Percentiles rank a stretch among this genome's conserved stretches.
phyloP scores from a whole-genome alignment of 2,113 vertebrate genomes.

The Gnathonemus longibarbis region DNA sequence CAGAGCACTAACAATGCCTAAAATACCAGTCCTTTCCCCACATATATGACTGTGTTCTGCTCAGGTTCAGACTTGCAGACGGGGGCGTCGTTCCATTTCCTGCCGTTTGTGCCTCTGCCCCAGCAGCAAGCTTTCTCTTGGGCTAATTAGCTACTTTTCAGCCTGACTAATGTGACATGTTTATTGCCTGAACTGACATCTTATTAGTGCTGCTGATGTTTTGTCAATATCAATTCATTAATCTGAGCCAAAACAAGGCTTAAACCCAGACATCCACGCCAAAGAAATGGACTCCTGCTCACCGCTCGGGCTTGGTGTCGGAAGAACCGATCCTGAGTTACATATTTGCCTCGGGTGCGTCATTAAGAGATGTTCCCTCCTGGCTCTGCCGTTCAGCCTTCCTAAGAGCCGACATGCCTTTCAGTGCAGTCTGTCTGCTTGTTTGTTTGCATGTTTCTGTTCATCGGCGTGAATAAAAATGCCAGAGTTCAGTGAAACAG shows the following conservation, averaged over 20 bases:
- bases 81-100: background rate
- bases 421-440: background rate
- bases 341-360: conserved; percentile 30
- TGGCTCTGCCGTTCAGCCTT: background rate
- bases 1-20: background rate
- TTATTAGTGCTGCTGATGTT: conserved; percentile 90
- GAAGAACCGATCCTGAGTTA: conserved; percentile 15
- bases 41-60: background rate
- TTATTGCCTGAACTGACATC: conserved; percentile 94
- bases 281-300: conserved; percentile 62
- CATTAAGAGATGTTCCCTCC: conserved; percentile 18
- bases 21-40: background rate
- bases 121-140: conserved; percentile 55
- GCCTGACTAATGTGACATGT: conserved; percentile 83
- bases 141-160: conserved; percentile 74
- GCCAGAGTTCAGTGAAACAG: background rate
- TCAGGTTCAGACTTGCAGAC: no score
- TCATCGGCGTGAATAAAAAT: conserved; percentile 10
- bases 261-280: conserved; percentile 77
- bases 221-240: conserved; percentile 92
- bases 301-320: conserved; percentile 40
- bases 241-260: conserved; percentile 71
- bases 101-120: background rate
- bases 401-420: background rate
- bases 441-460: background rate